Evolutionary conservation across 2,888 invertebrate species (phyloP).

Genomic region (Notodonta ziczac): DNA sequence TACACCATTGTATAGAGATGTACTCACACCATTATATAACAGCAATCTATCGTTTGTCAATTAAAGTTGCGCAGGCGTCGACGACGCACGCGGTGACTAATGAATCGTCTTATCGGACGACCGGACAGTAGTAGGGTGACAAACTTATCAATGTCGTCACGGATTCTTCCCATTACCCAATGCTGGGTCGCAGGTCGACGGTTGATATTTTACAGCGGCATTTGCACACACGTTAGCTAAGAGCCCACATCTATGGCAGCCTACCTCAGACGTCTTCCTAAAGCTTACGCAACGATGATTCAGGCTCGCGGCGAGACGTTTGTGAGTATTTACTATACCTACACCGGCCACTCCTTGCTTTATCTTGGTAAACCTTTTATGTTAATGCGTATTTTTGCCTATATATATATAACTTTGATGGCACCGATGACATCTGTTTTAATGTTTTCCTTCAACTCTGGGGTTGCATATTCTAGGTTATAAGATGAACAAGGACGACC

Average conservation of each 20-base stretch:
- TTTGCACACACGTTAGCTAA: constrained; percentile 72
- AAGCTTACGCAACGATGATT: constrained; percentile 63
- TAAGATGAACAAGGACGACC: constrained; percentile 24
- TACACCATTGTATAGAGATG: constrained; percentile 21
- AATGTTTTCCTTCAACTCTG: constrained; percentile 24
- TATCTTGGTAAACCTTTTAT: constrained; percentile 36
- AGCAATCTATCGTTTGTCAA: constrained; percentile 19
- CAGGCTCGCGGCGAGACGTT: constrained; percentile 46
- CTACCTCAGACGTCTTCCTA: constrained; percentile 51
- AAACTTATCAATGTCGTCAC: constrained; percentile 44
- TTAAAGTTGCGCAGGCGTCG: constrained; percentile 18
- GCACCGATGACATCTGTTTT: constrained; percentile 30
- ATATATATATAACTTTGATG: constrained; percentile 28
- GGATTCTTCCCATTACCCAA: constrained; percentile 60
- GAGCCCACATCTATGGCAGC: constrained; percentile 49
- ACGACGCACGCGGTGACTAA: constrained; percentile 14
- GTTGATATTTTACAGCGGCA: constrained; percentile 76
- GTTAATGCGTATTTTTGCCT: constrained; percentile 34
- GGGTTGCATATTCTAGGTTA: constrained; percentile 6
- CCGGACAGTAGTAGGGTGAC: constrained; percentile 23
- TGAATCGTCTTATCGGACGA: constrained; percentile 22
- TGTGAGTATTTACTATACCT: constrained; percentile 43
- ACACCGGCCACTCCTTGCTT: constrained; percentile 39
- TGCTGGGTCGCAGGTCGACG: constrained; percentile 65
- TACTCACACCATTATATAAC: constrained; percentile 23